Evolutionary conservation across 35 echinoderm and acorn worm genomes (phyloP).

Genomic region (Ophiothrix spiculata): DNA sequence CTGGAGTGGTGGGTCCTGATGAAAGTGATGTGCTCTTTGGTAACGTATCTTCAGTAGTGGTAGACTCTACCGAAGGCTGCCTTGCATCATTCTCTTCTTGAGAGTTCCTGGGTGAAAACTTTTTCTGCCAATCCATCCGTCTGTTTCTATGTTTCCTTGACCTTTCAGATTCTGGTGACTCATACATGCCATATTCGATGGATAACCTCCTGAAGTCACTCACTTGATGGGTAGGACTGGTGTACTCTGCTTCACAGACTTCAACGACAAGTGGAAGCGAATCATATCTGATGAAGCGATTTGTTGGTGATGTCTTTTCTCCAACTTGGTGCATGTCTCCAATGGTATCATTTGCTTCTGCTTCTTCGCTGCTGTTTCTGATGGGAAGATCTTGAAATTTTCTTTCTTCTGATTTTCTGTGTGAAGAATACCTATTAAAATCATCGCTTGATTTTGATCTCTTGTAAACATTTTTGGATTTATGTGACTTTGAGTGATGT

Average conservation of each 20-base stretch:
- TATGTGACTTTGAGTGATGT: conserved; percentile 8
- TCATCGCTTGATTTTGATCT: conserved; percentile 66
- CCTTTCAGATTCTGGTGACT: not conserved
- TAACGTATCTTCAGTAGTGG: conserved; percentile 69
- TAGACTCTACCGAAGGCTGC: conserved; percentile 80
- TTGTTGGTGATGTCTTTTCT: conserved; percentile 52
- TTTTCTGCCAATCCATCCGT: not conserved
- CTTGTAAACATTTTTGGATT: conserved; percentile 40
- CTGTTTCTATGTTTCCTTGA: not conserved
- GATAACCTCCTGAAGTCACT: conserved; percentile 39
- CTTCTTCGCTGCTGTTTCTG: conserved; percentile 23
- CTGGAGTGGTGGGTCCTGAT: conserved; percentile 74
- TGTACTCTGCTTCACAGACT: conserved; percentile 82
- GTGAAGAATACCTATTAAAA: conserved; percentile 15
- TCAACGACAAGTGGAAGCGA: conserved; percentile 91
- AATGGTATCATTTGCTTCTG: conserved; percentile 26
- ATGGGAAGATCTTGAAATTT: conserved; percentile 18
- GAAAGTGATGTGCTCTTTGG: conserved; percentile 91
- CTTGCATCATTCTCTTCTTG: conserved; percentile 56
- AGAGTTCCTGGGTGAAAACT: conserved; percentile 38
- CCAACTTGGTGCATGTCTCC: conserved; percentile 36
- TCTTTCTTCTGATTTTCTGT: conserved; percentile 20
- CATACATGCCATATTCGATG: conserved; percentile 41
- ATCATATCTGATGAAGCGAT: conserved; percentile 89
- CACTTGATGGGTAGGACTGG: conserved; percentile 45